Percentiles rank a stretch among this genome's conserved stretches.
phyloP scores from a whole-genome alignment of 1,140 invertebrate species.

The Papilio helenus region DNA sequence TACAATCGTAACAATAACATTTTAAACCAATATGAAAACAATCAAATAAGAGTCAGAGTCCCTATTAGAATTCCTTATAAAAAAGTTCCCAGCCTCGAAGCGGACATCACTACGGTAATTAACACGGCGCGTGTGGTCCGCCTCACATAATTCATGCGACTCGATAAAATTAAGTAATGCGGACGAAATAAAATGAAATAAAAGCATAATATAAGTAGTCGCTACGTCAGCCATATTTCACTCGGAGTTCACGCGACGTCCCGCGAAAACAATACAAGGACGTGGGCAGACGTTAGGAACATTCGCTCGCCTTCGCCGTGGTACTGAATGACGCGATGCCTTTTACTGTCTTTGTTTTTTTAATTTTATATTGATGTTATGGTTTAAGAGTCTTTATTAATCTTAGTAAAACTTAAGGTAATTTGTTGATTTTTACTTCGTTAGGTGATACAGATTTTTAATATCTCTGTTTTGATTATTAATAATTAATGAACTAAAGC shows the following conservation, averaged over 20 bases:
- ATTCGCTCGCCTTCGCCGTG: background rate
- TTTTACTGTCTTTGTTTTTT: background rate
- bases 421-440: too few relatives aligned
- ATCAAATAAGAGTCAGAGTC: slow-evolving; percentile 3
- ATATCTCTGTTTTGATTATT: too few relatives aligned
- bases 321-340: slow-evolving; percentile 5
- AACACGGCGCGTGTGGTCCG: slow-evolving; percentile 77
- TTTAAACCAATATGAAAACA: background rate
- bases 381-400: background rate
- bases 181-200: slow-evolving; percentile 71
- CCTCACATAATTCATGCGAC: slow-evolving; percentile 78
- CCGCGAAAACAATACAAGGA: slow-evolving; percentile 81
- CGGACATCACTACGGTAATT: slow-evolving; percentile 64
- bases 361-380: background rate
- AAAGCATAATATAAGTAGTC: slow-evolving; percentile 72
- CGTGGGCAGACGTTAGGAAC: slow-evolving; percentile 56
- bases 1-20: background rate
- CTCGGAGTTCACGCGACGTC: slow-evolving; percentile 76
- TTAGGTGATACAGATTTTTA: too few relatives aligned
- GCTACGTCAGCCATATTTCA: slow-evolving; percentile 77
- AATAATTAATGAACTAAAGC: too few relatives aligned
- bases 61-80: slow-evolving; percentile 13
- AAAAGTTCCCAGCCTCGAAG: slow-evolving; percentile 41
- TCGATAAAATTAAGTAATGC: slow-evolving; percentile 82
- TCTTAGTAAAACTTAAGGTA: too few relatives aligned